Evolutionary conservation across 2,113 vertebrate species (phyloP).

Genomic region (Corvus hawaiiensis): DNA sequence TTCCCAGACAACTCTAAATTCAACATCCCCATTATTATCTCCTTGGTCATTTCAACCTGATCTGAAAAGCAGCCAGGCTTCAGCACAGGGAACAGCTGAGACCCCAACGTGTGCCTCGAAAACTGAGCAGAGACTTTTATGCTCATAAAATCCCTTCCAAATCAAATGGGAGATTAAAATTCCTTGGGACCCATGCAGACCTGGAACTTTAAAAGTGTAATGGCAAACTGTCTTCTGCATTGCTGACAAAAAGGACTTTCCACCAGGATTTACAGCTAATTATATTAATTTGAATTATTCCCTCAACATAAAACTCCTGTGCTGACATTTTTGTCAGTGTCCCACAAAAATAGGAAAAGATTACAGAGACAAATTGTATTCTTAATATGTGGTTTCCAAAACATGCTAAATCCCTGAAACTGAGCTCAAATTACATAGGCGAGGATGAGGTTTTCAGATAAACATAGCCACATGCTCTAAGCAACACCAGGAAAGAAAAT

Average conservation of each 20-base stretch:
- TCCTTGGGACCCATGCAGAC: not conserved
- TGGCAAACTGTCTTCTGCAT: not conserved
- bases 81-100: not conserved
- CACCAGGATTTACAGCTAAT: not conserved
- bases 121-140: not conserved
- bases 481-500: conserved; percentile 6
- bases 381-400: conserved; percentile 9
- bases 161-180: conserved; percentile 20
- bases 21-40: not conserved
- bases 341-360: not conserved
- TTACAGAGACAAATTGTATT: not conserved
- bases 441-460: conserved; percentile 13
- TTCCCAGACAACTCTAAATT: not conserved
- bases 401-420: conserved; percentile 1
- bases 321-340: not conserved
- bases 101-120: fast-evolving
- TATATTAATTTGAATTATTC: not conserved
- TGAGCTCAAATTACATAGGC: conserved; percentile 3
- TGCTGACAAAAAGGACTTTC: not conserved
- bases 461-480: conserved; percentile 18
- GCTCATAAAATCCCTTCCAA: not conserved
- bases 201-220: not conserved
- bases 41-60: not conserved
- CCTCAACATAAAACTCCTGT: not conserved
- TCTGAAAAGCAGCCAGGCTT: not conserved